Conservation (phyloP, 2,113 vertebrate species). For the Cavia aperea region DNA sequence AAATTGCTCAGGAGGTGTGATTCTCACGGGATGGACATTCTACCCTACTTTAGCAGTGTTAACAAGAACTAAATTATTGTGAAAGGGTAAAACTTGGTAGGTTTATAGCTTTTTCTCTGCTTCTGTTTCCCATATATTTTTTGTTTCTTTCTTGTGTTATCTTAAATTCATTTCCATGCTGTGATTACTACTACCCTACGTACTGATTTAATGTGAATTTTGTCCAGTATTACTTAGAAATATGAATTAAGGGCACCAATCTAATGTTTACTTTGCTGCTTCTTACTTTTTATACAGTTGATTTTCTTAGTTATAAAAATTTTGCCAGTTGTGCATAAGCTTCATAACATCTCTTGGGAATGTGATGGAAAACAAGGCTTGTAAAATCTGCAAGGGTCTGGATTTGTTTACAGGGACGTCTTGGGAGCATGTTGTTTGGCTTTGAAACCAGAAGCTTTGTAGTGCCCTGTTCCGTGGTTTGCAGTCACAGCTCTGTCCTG, state of each 20-base stretch:
- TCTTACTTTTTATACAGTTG: neutral
- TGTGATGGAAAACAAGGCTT: neutral
- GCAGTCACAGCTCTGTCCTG: neutral
- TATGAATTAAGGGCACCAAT: neutral
- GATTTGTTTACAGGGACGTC: neutral
- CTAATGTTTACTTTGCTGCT: neutral
- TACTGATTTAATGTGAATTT: neutral
- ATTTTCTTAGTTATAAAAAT: neutral
- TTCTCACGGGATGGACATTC: neutral
- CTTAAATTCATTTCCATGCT: neutral
- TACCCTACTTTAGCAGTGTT: neutral
- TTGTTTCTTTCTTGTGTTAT: neutral
- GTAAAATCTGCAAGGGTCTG: neutral
- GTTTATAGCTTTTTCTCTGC: neutral
- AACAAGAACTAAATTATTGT: neutral
- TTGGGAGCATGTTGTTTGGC: neutral
- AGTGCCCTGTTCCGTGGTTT: neutral
- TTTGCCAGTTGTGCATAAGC: neutral
- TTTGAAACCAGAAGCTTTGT: neutral
- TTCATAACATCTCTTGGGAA: neutral
- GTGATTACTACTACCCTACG: neutral
- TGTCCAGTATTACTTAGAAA: slow-evolving; percentile 18
- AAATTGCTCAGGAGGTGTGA: neutral
- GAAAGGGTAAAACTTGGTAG: neutral
- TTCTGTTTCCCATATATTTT: neutral